Evolutionary conservation across 2,797 vertebrate species (phyloP), one percentile per base, ranked within the genome.

Genomic region (Paedocypris micromegethes): DNA sequence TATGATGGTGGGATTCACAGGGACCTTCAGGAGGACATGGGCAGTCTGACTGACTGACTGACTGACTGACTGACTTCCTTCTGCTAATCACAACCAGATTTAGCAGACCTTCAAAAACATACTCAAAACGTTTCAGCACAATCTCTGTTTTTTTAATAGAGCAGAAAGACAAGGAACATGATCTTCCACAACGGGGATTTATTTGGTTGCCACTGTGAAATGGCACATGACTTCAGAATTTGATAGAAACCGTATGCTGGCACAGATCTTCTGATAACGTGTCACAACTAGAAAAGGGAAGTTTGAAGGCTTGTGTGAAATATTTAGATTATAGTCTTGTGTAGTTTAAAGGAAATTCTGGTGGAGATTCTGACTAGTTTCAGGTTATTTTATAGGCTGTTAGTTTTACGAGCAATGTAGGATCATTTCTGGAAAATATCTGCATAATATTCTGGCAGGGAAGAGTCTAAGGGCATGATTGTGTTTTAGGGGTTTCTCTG

Each of bases 61-160:
- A 61, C 41, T 9, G 23, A 67, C 41, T 38, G 56, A 60, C 9
- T 4, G 42, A 46, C 52, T 39, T 59, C 51, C 63, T 53, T 70
- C 44, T 59, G 50, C 55, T 50, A 76, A 53, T 72, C 70, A 60
- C 38, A 68, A 48, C 66, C 67, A 70, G 42, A 70, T 9, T 56
- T 55, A 51, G 5, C 53, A 49, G 38, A 59, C 53, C 9, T 43
- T 48, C 48, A 45, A 58, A 38, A 55, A 9, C 46, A 63, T 23
- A 23, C 23, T 23, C 23, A 1, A 23, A 23, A 23, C 23, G 50
- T n/a, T 53, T 52, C 5, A 53, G 5, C 9, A 37, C 37, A 44
- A 52, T 52, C 47, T 3, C 8, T 23, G 23, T 23, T 23, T 1
- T 23, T 23, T 23, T 23, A 23, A 23, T 23, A 23, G 1, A 23